Evolutionary conservation across 1,140 invertebrate genomes (phyloP), one percentile per base, ranked within the genome.

Genomic region (Eufriesea mexicana): DNA sequence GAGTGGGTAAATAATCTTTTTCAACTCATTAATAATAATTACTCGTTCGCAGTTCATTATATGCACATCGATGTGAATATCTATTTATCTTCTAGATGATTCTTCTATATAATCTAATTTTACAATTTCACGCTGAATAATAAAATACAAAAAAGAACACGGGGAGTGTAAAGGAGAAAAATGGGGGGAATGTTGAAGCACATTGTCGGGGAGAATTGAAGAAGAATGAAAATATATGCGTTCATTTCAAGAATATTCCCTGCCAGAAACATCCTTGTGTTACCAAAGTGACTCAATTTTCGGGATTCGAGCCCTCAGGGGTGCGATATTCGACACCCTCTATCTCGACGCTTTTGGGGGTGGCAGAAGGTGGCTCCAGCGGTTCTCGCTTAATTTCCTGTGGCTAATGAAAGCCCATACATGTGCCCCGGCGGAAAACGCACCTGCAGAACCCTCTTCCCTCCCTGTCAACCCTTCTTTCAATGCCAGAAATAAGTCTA

Each of bases 321-420:
- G 42, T 57, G 42, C 84, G 67, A 76, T 85, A 83, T 83, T 79
- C 59, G 74, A 72, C 87, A 84, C 87, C 84, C 86, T 88, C 78
- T 76, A 57, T 88, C 73, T 59, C 66, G 71, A 85, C 80, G 79
- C 71, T 83, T 79, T 55, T 54, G 64, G 70, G 59, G 55, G 51
- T 64, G 77, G 64, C 35, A 55, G 83, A 84, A 66, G 79, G 61
- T 51, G 83, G 68, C 79, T 28, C 64, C 73, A 45, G 81, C 70
- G 86, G 86, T 84, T 86, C 89, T 88, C 78, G 84, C 78, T 91
- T 91, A 91, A 91, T 91, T 91, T 91, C 90, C 90, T 90, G 89
- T 73, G 86, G 83, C 84, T 91, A 91, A 91, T 91, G 90, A 91
- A 90, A 91, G 86, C 83, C 83, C 88, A 84, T 89, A 90, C 89